Evolutionary conservation across 2,113 vertebrate genomes (phyloP), one percentile per base, ranked within the genome.

Genomic region (Mirounga angustirostris): DNA sequence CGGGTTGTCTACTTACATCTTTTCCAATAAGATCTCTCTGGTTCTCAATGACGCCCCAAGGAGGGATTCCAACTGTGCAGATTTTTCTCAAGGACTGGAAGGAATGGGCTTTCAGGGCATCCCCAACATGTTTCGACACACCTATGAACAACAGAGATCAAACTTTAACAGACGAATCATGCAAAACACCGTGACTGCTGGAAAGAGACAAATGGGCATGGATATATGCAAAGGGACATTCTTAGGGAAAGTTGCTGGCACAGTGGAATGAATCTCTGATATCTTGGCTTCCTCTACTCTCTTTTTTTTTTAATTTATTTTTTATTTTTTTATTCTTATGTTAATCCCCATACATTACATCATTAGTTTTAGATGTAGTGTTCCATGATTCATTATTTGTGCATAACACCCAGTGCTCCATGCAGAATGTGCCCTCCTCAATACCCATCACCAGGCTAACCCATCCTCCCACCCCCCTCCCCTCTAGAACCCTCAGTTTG

Each of bases 1-100:
- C 90, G 40, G 84, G 43, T 67, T 56, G 43, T 97, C 91, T 84
- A 98, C 99, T 99, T 97, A 99, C 99, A 98, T 99, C 99, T 99
- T 98, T 99, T 97, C 99, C 99, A 88, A 99, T 98, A 30, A 99
- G 99, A 98, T 99, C 99, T 26, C 92, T 98, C 98, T 99, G 99
- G 98, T 99, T 99, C 98, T 99, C 99, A 96, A 99, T 99, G 96
- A 99, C 98, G 81, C 99, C 99, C 99, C 99, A 99, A 1, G 99
- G 99, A 71, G 99, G 99, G 94, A 99, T 99, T 78, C 99, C 99
- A 81, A 99, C 98, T 61, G 99, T 99, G 92, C 99, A 99, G 87
- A 99, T 99, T 98, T 99, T 99, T 95, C 99, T 99, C 96, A 99
- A 97, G 89, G 99, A 98, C 33, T 99, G 99, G 46, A 99, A 99